Conservation (phyloP, 1,140 invertebrate genomes). For the Cyphomyrmex costatus region DNA sequence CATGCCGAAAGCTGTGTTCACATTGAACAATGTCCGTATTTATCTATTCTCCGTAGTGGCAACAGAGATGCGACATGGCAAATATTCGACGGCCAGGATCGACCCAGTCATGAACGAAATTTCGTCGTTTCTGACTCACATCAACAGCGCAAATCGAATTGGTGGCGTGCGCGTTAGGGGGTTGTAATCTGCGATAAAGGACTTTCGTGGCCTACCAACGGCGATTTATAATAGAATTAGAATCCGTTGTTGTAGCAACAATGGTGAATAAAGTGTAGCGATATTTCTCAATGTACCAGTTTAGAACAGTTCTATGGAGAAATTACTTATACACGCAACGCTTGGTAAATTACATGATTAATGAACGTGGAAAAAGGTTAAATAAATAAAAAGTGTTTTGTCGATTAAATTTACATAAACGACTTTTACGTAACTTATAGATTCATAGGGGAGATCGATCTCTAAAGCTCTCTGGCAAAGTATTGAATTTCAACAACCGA, state of each 20-base stretch:
- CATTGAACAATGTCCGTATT: constrained; percentile 76
- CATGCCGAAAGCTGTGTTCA: constrained; percentile 70
- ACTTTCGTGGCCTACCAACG: constrained; percentile 22
- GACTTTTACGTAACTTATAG: constrained; percentile 24
- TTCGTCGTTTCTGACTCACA: constrained; percentile 47
- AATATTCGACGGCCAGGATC: constrained; percentile 66
- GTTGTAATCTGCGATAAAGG: constrained; percentile 36
- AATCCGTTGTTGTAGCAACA: constrained; percentile 12
- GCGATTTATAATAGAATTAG: constrained; percentile 29
- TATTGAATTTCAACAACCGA: constrained; percentile 32
- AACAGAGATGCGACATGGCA: constrained; percentile 70
- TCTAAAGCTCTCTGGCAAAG: constrained; percentile 14
- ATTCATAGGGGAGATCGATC: constrained; percentile 26
- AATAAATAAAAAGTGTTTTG: constrained; percentile 14
- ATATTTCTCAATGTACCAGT: background rate
- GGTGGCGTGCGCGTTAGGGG: constrained; percentile 41
- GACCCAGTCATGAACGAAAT: constrained; percentile 59
- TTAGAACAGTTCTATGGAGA: background rate
- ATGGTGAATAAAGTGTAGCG: background rate
- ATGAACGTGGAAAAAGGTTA: constrained; percentile 15
- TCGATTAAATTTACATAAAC: constrained; percentile 37
- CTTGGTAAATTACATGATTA: constrained; percentile 29
- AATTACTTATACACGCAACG: background rate
- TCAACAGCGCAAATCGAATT: constrained; percentile 55
- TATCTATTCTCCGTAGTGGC: constrained; percentile 69